Conservation (phyloP, 1,140 invertebrate genomes). For the Meloidogyne floridensis region DNA sequence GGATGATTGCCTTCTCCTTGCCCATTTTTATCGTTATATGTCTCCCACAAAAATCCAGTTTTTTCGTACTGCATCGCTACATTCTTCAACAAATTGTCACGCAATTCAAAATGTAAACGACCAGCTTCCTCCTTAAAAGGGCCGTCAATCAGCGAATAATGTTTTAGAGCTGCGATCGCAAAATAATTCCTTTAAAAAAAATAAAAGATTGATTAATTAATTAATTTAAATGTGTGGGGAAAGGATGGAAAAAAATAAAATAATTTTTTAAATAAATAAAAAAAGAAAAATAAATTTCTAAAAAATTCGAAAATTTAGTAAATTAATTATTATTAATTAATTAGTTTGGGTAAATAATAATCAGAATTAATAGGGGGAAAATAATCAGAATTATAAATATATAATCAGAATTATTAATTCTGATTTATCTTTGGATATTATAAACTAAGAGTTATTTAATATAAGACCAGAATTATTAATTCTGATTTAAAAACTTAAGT, state of each 20-base stretch:
- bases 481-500: too few relatives aligned
- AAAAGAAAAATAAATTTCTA: too few relatives aligned
- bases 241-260: neutral
- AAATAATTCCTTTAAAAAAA: constrained; percentile 77
- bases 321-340: too few relatives aligned
- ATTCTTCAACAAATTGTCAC: constrained; percentile 82
- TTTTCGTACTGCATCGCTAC: constrained; percentile 81
- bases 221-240: neutral
- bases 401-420: too few relatives aligned
- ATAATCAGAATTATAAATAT: too few relatives aligned
- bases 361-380: too few relatives aligned
- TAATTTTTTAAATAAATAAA: neutral
- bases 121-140: constrained; percentile 74
- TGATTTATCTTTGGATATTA: too few relatives aligned
- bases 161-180: constrained; percentile 77
- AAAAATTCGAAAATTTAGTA: too few relatives aligned
- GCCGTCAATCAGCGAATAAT: constrained; percentile 76
- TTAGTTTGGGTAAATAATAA: too few relatives aligned
- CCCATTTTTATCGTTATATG: constrained; percentile 88
- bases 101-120: constrained; percentile 76
- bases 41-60: constrained; percentile 94
- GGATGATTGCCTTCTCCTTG: constrained; percentile 76
- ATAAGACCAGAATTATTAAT: too few relatives aligned
- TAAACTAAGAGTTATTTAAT: too few relatives aligned
- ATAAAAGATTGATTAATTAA: neutral